A percentile compares a stretch with the other conserved stretches of the same genome.
These are phyloP conservation scores for Rachycentron canadum DNA, from an alignment of 2,797 vertebrate genomes.

Conservation along the genomic window DNA sequence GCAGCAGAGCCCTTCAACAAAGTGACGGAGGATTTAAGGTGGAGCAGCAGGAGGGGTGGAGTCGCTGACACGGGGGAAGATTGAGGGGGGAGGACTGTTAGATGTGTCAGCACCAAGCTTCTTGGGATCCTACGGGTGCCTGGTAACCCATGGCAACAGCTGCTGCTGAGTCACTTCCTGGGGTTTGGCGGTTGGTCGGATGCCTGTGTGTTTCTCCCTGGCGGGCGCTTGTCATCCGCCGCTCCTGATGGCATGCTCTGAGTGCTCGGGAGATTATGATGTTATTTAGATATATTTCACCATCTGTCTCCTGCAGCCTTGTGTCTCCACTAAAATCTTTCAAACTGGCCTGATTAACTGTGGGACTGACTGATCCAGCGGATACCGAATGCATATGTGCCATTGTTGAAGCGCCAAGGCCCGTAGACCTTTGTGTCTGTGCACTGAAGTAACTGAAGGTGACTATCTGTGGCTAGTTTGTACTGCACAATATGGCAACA, in stretches of 20 bases:
- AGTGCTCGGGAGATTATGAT: slow-evolving; percentile 41
- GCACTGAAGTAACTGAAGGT: too few species aligned
- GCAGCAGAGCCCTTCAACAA: slow-evolving; percentile 43
- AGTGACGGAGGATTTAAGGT: slow-evolving; percentile 59
- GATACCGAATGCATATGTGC: background rate
- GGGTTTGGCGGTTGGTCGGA: slow-evolving; percentile 38
- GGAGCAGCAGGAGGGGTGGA: slow-evolving; percentile 59
- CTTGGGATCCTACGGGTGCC: slow-evolving; percentile 26
- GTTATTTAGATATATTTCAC: slow-evolving; percentile 19
- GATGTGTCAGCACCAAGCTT: slow-evolving; percentile 58
- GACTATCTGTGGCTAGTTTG: too few species aligned
- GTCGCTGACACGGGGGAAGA: background rate
- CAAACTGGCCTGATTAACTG: slow-evolving; percentile 21
- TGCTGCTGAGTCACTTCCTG: slow-evolving; percentile 81
- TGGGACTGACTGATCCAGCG: slow-evolving; percentile 34
- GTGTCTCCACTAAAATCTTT: slow-evolving; percentile 23
- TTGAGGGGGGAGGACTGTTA: background rate
- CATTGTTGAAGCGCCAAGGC: background rate
- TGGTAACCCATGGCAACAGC: slow-evolving; percentile 79
- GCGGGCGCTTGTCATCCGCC: slow-evolving; percentile 25
- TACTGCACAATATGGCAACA: too few species aligned
- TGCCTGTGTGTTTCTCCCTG: slow-evolving; percentile 29
- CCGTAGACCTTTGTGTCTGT: background rate
- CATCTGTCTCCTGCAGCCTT: slow-evolving; percentile 51
- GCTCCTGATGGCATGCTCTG: slow-evolving; percentile 30